Base-by-base conservation (phyloP, 2,113 vertebrate species). In the Craseonycteris thonglongyai region DNA sequence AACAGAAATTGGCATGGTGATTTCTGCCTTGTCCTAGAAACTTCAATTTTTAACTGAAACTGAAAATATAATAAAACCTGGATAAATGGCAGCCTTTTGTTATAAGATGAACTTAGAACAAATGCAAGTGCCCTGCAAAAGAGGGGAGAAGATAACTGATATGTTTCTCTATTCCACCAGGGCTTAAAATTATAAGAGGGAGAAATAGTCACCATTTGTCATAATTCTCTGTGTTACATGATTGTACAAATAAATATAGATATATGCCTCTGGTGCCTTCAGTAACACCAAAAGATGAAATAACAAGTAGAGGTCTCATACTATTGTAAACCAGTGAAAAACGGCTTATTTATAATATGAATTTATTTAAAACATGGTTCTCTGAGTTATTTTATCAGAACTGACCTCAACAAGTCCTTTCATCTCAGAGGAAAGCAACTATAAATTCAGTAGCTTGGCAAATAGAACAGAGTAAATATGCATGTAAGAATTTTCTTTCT, bases 331-430 rank as follows among this genome's bases (percentile, higher is more conserved):
- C 10, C 11, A 82, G 22, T 7, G 78, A 47, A 72, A 87, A 76
- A 19, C 4, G 42, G 22, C 12, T 71, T 59, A 78, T 94, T 92
- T 89, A 84, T 54, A 66, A 85, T 6, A 30, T 54, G 19, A 90
- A 82, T 87, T 85, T n/a, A 66, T 82, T 93, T 91, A 68, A 94
- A 95, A 91, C 7, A 30, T 30, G 10, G 2, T 12, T 85, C 30
- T 86, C 61, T 78, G 28, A 69, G 63, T 83, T 85, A 93, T 47
- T 93, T 95, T 92, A 76, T 69, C 66, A 89, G 51, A 94, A 74
- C 2, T 49, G 12, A 81, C 51, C 86, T 88, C 30, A 85, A 38
- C 40, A 81, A 81, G 16, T 76, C 68, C 22, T 93, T 90, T 92
- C 15, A 63, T 81, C 59, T 87, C 76, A 79, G 16, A 85, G 18